Conservation (phyloP, 2,113 vertebrate genomes). For the Pseudolaguvia tuberculata region DNA sequence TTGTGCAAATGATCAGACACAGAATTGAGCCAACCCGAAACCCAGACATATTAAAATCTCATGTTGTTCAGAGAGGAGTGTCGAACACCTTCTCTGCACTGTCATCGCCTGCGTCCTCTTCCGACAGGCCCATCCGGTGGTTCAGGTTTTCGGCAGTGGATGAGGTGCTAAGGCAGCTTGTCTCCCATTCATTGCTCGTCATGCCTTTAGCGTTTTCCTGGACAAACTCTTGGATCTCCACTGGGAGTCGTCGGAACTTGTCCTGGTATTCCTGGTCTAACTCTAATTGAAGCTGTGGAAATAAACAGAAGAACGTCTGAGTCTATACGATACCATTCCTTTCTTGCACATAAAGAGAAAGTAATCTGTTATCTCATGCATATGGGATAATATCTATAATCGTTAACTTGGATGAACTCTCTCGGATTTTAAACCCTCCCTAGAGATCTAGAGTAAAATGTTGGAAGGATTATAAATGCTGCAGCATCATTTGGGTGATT, state of each 20-base stretch:
- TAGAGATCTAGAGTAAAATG: slow-evolving; percentile 14
- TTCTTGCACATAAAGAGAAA: background rate
- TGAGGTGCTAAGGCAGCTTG: slow-evolving; percentile 63
- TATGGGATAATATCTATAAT: background rate
- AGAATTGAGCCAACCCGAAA: slow-evolving; percentile 49
- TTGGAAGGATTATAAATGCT: slow-evolving; percentile 16
- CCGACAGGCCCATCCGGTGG: slow-evolving; percentile 76
- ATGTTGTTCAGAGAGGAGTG: slow-evolving; percentile 78
- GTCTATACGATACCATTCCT: background rate
- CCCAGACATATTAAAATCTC: slow-evolving; percentile 54
- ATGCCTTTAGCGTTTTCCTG: slow-evolving; percentile 92
- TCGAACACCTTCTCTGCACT: slow-evolving; percentile 81
- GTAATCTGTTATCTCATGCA: background rate
- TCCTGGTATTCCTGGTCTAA: slow-evolving; percentile 98
- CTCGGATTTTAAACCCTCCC: slow-evolving; percentile 9
- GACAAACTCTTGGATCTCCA: slow-evolving; percentile 96
- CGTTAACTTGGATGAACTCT: background rate
- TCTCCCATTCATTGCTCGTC: slow-evolving; percentile 74
- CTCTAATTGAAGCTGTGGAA: slow-evolving; percentile 83
- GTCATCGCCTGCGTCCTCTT: slow-evolving; percentile 78
- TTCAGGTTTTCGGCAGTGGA: slow-evolving; percentile 74
- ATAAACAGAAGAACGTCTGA: slow-evolving; percentile 41
- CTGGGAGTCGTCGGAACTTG: slow-evolving; percentile 92
- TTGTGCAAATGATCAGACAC: slow-evolving; percentile 33
- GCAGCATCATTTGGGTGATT: slow-evolving; percentile 9